phyloP scores from a whole-genome alignment of 1,140 invertebrate species.

The Sycobia sp. region DNA sequence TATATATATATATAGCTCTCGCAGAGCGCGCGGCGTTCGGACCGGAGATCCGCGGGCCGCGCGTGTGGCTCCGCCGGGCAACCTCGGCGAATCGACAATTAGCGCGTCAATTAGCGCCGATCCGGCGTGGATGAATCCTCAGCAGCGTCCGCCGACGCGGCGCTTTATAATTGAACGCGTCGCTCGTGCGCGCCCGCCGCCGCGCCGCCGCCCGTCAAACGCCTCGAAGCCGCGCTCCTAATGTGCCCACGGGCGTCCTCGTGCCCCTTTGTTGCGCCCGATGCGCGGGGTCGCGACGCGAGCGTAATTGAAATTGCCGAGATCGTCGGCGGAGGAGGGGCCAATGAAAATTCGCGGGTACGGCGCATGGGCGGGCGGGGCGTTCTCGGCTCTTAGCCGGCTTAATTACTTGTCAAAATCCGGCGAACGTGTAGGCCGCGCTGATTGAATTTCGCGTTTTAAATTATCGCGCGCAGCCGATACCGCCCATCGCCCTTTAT shows the following conservation, averaged over 20 bases:
- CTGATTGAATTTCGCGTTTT: not conserved
- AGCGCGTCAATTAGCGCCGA: conserved; percentile 57
- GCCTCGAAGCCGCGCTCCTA: too few relatives aligned
- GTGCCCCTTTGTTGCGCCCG: not conserved
- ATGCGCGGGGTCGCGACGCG: not conserved
- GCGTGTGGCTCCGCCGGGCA: too few relatives aligned
- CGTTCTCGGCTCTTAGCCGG: conserved; percentile 8
- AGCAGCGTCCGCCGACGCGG: not conserved
- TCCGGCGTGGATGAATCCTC: conserved; percentile 55
- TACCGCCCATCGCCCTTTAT: too few relatives aligned
- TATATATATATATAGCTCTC: too few relatives aligned
- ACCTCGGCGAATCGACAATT: conserved; percentile 54
- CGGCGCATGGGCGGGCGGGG: not conserved
- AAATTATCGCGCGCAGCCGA: not conserved
- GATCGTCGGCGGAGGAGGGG: not conserved
- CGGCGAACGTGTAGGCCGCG: not conserved
- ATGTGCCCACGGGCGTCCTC: too few relatives aligned
- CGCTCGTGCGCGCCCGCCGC: not conserved
- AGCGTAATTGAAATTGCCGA: conserved; percentile 30
- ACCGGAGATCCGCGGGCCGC: too few relatives aligned
- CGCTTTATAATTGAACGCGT: conserved; percentile 20
- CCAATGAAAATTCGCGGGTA: conserved; percentile 27
- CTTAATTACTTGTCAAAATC: conserved; percentile 30
- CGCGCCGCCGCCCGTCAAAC: not conserved
- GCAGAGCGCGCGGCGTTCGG: too few relatives aligned